Percentiles rank a stretch among this genome's conserved stretches.
Evolutionary conservation across 2,888 invertebrate species (phyloP).

Genomic region (Eudemis profundana): DNA sequence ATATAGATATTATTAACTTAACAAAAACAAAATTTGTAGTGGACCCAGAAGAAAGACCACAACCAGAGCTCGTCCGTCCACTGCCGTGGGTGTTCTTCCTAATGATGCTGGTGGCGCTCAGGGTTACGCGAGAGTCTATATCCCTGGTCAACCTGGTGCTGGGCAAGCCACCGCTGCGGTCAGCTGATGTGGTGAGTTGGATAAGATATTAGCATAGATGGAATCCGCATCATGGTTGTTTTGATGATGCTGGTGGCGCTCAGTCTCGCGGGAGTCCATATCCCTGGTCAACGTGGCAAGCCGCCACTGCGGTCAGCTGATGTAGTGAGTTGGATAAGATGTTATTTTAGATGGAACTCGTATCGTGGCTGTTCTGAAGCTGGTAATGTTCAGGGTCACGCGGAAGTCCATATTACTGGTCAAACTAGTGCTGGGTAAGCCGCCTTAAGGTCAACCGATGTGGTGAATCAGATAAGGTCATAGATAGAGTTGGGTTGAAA

Average conservation of each 20-base stretch:
- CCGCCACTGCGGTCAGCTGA: slow-evolving; percentile 79
- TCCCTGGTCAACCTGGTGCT: slow-evolving; percentile 77
- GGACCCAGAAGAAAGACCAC: slow-evolving; percentile 80
- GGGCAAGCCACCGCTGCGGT: slow-evolving; percentile 79
- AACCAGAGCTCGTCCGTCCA: slow-evolving; percentile 82
- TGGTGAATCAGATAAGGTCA: slow-evolving; percentile 69
- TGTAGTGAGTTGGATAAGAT: slow-evolving; percentile 68
- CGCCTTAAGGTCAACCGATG: slow-evolving; percentile 80
- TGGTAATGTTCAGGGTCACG: slow-evolving; percentile 53
- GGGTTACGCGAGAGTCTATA: slow-evolving; percentile 73
- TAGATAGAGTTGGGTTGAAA: no score
- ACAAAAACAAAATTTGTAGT: slow-evolving; percentile 60
- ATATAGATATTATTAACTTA: background rate
- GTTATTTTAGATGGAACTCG: no score
- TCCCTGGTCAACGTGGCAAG: slow-evolving; percentile 79
- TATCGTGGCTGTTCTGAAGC: no score
- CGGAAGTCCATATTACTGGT: slow-evolving; percentile 76
- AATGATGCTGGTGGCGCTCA: slow-evolving; percentile 73
- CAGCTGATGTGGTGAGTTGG: slow-evolving; percentile 78
- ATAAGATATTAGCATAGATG: no score
- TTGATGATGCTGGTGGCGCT: no score
- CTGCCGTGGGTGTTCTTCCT: slow-evolving; percentile 86
- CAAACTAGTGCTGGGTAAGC: slow-evolving; percentile 74
- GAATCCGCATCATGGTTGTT: no score
- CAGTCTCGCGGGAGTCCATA: slow-evolving; percentile 68